Percentiles rank a stretch among this genome's conserved stretches.
These are phyloP conservation scores for Connochaetes taurinus DNA, from an alignment of 2,113 vertebrate species.

Conservation along the genomic window DNA sequence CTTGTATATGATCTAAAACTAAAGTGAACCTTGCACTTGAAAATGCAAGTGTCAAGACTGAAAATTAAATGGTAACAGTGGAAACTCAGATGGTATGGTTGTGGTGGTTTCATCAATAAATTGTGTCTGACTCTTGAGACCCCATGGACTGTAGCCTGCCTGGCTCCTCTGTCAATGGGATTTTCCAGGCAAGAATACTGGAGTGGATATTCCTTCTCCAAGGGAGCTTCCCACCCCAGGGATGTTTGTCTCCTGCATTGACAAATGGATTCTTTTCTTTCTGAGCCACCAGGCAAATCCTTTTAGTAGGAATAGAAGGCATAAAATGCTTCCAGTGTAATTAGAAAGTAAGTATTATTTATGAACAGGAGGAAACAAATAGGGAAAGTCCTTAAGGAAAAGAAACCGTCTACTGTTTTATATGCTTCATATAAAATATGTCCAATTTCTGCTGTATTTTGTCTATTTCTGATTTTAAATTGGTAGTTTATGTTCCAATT, in stretches of 20 bases:
- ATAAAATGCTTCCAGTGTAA: background rate
- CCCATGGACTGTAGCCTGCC: background rate
- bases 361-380: background rate
- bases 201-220: background rate
- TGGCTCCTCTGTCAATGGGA: background rate
- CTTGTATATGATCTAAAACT: background rate
- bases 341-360: background rate
- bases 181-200: background rate
- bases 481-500: background rate
- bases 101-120: background rate
- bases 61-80: background rate
- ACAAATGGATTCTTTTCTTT: rapidly evolving
- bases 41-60: background rate
- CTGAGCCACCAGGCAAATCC: background rate
- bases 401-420: background rate
- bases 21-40: background rate
- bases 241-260: background rate
- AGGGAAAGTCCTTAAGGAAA: background rate
- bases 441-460: background rate
- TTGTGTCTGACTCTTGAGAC: background rate
- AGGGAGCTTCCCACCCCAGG: background rate
- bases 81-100: background rate
- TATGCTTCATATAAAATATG: background rate
- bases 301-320: background rate
- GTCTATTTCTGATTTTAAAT: background rate